A percentile compares a stretch with the other conserved stretches of the same genome.
phyloP scores from a whole-genome alignment of 1,140 invertebrate genomes.

The Oreohelix idahoensis region DNA sequence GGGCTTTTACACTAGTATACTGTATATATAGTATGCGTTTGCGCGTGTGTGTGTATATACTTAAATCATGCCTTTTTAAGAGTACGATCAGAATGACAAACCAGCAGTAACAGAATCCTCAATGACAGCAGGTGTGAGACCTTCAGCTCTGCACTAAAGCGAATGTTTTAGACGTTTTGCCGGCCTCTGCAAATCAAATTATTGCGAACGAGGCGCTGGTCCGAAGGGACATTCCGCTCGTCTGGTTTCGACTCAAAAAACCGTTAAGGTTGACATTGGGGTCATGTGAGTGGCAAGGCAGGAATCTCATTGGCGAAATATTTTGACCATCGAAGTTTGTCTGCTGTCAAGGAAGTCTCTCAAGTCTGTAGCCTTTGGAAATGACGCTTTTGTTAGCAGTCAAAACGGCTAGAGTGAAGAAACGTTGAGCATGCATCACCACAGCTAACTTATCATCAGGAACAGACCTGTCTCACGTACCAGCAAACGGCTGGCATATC shows the following conservation, averaged over 20 bases:
- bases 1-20: no score
- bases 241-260: background rate
- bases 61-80: no score
- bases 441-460: background rate
- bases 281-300: background rate
- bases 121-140: background rate
- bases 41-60: no score
- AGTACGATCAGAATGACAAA: no score
- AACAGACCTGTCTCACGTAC: background rate
- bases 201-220: background rate
- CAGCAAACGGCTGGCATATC: no score
- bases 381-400: background rate
- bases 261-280: background rate
- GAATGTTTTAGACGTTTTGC: constrained; percentile 5
- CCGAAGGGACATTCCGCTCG: background rate
- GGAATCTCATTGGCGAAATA: constrained; percentile 6
- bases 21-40: no score
- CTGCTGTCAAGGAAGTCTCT: background rate
- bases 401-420: background rate
- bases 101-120: no score
- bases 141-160: background rate
- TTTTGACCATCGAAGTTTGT: background rate
- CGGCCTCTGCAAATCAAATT: background rate
- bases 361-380: background rate
- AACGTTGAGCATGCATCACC: background rate